Base-by-base conservation (phyloP, 1,140 invertebrate species). In the Bombus sibiricus region DNA sequence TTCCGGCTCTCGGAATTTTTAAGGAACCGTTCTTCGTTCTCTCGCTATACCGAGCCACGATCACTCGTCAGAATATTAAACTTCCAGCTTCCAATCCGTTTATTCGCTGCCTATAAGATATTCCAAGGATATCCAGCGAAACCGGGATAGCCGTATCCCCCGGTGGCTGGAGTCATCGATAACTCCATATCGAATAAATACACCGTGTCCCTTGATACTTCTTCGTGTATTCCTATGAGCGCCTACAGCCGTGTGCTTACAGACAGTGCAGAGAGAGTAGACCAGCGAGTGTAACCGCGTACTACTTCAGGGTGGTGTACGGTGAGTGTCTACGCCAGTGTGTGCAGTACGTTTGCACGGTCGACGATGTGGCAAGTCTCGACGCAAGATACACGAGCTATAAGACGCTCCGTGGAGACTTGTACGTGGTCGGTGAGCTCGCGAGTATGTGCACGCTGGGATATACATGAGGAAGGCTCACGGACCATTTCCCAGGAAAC, bases 401-500 rank as follows among this genome's bases (percentile, higher is more conserved):
- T 76, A 72, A 80, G 71, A 85, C 71, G 81, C 13, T 62, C 57
- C 28, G 53, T 57, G 80, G 53, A 66, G 59, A 59, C 66, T 39
- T 62, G 34, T 53, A 64, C 59, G 83, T 59, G 78, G 69, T 62
- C 64, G 62, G 73, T 72, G 78, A 57, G 78, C 41, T 43, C 41
- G 62, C 39, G 22, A 73, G 53, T 87, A 64, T 43, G 84, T 57
- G 83, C 57, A 80, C 34, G 39, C 39, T 28, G 37, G 41, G 64
- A 82, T 74, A 87, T 69, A 87, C 73, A 80, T n/a, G 88, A 57
- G 37, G 69, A 66, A 85, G 57, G 78, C 76, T 85, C 86, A 92
- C 85, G 86, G 89, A 71, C 86, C 88, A 92, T 92, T 92, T 91
- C 86, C 88, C 83, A 76, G 76, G 87, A 91, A 92, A 83, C 88